A percentile compares a stretch with the other conserved stretches of the same genome.
phyloP scores from a whole-genome alignment of 30 jellyfish, hydroid and myxozoan genomes.

The Aurelia sp. region DNA sequence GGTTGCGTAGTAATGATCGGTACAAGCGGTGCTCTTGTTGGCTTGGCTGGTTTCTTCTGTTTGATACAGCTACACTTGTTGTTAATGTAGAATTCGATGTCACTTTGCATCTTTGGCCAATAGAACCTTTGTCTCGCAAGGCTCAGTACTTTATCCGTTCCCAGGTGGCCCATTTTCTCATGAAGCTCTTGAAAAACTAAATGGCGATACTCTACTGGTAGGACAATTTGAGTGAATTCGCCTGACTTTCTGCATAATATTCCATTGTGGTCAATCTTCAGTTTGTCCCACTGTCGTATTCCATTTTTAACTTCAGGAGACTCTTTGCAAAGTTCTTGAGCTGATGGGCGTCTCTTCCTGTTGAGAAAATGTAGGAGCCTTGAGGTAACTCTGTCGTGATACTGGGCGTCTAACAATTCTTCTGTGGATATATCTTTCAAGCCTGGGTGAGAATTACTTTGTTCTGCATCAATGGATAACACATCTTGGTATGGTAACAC shows the following conservation, averaged over 20 bases:
- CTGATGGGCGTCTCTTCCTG: neutral
- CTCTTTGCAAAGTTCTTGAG: neutral
- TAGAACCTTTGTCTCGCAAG: slow-evolving; percentile 36
- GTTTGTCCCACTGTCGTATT: slow-evolving; percentile 9
- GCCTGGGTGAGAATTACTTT: neutral
- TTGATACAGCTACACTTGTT: no score
- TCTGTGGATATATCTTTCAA: neutral
- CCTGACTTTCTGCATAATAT: slow-evolving; percentile 1
- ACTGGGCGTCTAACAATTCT: slow-evolving; percentile 14
- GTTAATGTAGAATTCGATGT: no score
- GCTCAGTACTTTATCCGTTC: slow-evolving; percentile 17
- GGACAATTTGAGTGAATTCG: slow-evolving; percentile 12
- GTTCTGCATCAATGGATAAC: neutral
- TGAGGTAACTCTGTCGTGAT: neutral
- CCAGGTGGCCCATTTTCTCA: slow-evolving; percentile 68
- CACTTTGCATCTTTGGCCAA: neutral
- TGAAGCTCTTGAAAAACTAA: slow-evolving; percentile 29
- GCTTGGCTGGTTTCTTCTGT: no score
- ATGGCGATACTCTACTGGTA: neutral
- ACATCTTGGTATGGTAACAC: neutral
- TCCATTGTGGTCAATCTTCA: slow-evolving; percentile 4
- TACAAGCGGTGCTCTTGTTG: no score
- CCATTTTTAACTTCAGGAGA: neutral
- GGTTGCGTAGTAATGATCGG: no score
- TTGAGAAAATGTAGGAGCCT: neutral